A percentile compares a stretch with the other conserved stretches of the same genome.
These are phyloP conservation scores for Eledona agricola DNA, from an alignment of 2,888 invertebrate genomes.

Conservation along the genomic window DNA sequence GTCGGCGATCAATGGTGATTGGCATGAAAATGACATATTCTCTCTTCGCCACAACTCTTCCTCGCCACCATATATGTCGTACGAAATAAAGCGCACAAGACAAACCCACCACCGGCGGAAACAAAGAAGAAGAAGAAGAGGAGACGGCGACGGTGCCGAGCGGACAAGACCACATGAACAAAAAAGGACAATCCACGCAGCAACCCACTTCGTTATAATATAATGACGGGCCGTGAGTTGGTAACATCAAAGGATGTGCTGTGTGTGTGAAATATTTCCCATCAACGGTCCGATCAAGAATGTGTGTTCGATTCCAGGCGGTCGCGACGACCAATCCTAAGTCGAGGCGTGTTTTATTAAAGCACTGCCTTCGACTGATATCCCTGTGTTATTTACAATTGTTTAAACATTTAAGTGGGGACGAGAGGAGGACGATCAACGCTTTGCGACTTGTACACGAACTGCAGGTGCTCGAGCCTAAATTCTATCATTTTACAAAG, in stretches of 20 bases:
- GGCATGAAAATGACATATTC: constrained; percentile 22
- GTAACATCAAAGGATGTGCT: constrained; percentile 39
- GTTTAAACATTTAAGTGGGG: constrained; percentile 30
- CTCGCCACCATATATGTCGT: constrained; percentile 14
- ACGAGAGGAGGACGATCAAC: constrained; percentile 11
- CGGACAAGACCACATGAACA: constrained; percentile 35
- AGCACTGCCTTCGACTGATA: constrained; percentile 43
- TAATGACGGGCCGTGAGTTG: constrained; percentile 43
- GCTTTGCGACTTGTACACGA: constrained; percentile 14
- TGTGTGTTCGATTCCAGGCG: constrained; percentile 40
- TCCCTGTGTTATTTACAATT: constrained; percentile 38
- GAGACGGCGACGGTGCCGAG: no score
- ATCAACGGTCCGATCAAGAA: constrained; percentile 43
- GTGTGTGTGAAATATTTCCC: constrained; percentile 44
- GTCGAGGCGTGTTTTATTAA: constrained; percentile 45
- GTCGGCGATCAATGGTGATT: constrained; percentile 9
- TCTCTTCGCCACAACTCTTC: constrained; percentile 8
- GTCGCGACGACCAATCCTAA: constrained; percentile 40
- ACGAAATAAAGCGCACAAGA: no score
- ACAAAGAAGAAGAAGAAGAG: constrained; percentile 30
- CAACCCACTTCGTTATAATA: constrained; percentile 43
- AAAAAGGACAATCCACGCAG: constrained; percentile 43
- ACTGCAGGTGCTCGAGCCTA: no score
- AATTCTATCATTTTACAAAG: no score
- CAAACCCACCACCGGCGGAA: no score